These are phyloP conservation scores for Lepidurus couesii DNA, from an alignment of 1,140 invertebrate species.

Conservation along the genomic window DNA sequence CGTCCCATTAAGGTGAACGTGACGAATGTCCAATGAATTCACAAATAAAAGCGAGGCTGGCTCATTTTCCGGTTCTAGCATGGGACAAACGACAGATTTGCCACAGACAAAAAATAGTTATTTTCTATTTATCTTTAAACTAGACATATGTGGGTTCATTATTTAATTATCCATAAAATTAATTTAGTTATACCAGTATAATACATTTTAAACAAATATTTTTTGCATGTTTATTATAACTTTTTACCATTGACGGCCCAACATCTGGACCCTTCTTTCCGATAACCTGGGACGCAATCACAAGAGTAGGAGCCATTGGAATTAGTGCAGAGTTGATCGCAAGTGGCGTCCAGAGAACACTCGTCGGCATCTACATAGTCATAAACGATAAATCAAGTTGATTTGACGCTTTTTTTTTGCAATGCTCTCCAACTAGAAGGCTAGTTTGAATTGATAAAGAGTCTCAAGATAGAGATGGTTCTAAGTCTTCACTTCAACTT, in stretches of 20 bases:
- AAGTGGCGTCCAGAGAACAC: constrained; percentile 63
- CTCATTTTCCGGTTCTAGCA: constrained; percentile 49
- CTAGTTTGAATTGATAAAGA: no score
- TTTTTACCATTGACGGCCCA: constrained; percentile 61
- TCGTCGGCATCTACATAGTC: constrained; percentile 61
- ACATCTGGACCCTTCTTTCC: constrained; percentile 51
- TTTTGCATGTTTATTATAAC: background rate
- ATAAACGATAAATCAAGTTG: constrained; percentile 38
- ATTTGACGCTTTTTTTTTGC: background rate
- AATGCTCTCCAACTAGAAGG: background rate
- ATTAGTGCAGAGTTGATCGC: constrained; percentile 73
- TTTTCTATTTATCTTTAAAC: background rate
- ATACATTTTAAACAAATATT: constrained; percentile 23
- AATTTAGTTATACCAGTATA: background rate
- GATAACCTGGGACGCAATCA: constrained; percentile 69
- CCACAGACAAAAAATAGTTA: constrained; percentile 24
- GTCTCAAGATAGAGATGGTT: no score
- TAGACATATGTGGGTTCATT: background rate
- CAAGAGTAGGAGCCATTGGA: constrained; percentile 64
- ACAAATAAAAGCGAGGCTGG: constrained; percentile 51
- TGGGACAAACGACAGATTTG: constrained; percentile 24
- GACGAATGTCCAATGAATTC: constrained; percentile 50
- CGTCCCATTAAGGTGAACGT: constrained; percentile 51
- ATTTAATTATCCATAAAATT: background rate
- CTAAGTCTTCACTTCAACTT: no score